Base-by-base conservation (phyloP, 2,888 invertebrate genomes). In the Hirudinaria manillensis region DNA sequence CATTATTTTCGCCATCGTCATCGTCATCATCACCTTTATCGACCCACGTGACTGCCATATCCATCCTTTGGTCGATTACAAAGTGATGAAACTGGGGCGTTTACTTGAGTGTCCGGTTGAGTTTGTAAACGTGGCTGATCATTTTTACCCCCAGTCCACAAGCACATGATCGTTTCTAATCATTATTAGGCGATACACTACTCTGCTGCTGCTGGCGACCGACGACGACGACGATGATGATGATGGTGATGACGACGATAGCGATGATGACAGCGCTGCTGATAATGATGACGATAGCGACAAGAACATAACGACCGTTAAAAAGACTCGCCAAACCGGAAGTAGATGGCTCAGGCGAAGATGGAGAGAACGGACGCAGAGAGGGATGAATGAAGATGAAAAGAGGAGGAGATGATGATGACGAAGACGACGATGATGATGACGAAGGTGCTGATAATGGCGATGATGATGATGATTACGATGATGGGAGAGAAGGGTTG, bases 391-490 rank as follows among this genome's bases (percentile, higher is more conserved):
- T 32, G 36, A 34, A 21, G 71, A 51, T 13, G 45, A 45, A 72
- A n/a, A 38, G 53, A 32, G 68, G n/a, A 29, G 21, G 65, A 65
- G 65, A 32, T n/a, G 67, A 32, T 36, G 29, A 56, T 72, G 72
- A 61, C n/a, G 36, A 55, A 19, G 38, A 55, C 21, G 72, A 61
- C 29, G 68, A 68, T 32, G 68, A 68, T 24, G 68, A 68, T 32
- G 68, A 68, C 32, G 68, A 68, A 29, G 68, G 16, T 68, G 68
- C 2, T 68, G 68, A 68, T 68, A 32, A 34, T 56, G 73, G 19
- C n/a, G 72, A 72, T 53, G 72, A 72, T 72, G 74, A 61, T 70
- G 38, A 76, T 29, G 55, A 76, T 61, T 29, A 68, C 16, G 68
- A 61, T n/a, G 61, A 61, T 61, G 24, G n/a, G 45, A 45, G 16